A percentile compares a stretch with the other conserved stretches of the same genome.
Conservation (phyloP, 2,797 vertebrate species). For the Rhabdomys pumilio region DNA sequence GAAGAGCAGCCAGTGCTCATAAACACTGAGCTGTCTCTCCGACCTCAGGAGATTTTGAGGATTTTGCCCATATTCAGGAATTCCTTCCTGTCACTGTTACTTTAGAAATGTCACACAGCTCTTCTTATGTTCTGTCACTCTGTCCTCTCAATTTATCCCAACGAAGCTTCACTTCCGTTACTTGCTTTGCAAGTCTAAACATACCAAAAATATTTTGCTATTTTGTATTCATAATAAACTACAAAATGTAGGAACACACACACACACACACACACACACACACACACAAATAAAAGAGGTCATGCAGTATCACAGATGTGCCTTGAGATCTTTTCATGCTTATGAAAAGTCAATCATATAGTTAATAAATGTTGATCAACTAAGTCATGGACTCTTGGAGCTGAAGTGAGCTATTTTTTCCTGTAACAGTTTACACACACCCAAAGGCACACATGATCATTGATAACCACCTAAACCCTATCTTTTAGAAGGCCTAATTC, state of each 20-base stretch:
- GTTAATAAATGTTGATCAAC: background rate
- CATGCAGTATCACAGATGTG: background rate
- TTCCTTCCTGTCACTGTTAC: conserved; percentile 23
- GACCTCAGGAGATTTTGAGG: background rate
- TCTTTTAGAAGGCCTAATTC: background rate
- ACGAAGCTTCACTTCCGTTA: background rate
- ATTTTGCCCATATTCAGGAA: conserved; percentile 38
- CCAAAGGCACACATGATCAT: background rate
- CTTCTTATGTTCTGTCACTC: conserved; percentile 35
- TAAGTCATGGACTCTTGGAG: background rate
- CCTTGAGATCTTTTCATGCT: background rate
- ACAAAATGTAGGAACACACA: background rate
- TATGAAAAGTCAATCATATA: background rate
- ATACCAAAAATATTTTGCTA: conserved; percentile 20
- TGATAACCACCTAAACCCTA: background rate
- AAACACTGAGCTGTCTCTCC: background rate
- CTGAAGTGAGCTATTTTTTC: conserved; percentile 1
- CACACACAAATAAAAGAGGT: background rate
- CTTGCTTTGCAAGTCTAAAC: conserved; percentile 32
- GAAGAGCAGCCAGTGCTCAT: background rate
- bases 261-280: background rate
- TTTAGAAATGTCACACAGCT: conserved; percentile 46
- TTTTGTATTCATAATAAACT: conserved; percentile 38
- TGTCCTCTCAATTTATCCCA: conserved; percentile 20
- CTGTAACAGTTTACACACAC: background rate